These are phyloP conservation scores for Ctenomys sociabilis DNA, from an alignment of 2,113 vertebrate genomes.

Conservation along the genomic window DNA sequence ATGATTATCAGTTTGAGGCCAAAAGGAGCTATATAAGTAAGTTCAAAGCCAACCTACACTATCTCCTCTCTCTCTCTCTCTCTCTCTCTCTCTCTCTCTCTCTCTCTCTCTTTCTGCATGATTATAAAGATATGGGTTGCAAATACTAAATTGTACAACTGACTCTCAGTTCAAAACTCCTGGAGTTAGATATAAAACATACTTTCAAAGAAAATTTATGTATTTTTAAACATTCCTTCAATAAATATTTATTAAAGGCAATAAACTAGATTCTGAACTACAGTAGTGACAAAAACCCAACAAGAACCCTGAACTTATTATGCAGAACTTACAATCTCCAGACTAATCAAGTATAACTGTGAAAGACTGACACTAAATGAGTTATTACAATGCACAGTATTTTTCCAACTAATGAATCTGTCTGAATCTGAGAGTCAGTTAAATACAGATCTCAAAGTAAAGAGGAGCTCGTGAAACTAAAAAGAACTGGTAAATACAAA, in stretches of 20 bases:
- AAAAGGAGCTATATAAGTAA: neutral
- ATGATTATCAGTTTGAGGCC: neutral
- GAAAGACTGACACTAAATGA: neutral
- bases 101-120: neutral
- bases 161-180: conserved; percentile 14
- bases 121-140: neutral
- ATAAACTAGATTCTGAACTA: conserved; percentile 8
- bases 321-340: neutral
- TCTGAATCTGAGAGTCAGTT: neutral
- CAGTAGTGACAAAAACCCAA: neutral
- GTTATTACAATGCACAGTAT: neutral
- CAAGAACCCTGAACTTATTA: neutral
- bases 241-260: conserved; percentile 39
- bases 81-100: neutral
- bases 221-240: neutral
- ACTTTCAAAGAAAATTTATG: neutral
- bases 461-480: neutral
- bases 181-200: conserved; percentile 17
- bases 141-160: neutral
- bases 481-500: neutral
- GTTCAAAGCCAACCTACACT: neutral
- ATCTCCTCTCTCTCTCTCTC: too few species aligned
- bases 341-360: neutral
- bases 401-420: conserved; percentile 55
- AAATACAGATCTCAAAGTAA: neutral